These are phyloP conservation scores for Callospermophilus lateralis DNA, from an alignment of 2,113 vertebrate genomes.

Conservation along the genomic window DNA sequence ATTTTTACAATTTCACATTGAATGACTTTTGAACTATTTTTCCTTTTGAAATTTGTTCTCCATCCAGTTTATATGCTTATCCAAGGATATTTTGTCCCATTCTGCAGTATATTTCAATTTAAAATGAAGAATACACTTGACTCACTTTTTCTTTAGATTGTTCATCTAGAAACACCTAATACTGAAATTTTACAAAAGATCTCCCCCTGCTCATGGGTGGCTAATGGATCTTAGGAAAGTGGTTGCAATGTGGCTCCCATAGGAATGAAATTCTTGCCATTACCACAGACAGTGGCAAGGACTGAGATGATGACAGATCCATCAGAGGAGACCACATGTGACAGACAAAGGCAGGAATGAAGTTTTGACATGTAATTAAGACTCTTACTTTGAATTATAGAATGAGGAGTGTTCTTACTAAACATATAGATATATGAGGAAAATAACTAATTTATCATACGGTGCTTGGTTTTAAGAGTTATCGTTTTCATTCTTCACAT, in stretches of 20 bases:
- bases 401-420: conserved; percentile 45
- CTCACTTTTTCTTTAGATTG: conserved; percentile 67
- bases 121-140: conserved; percentile 41
- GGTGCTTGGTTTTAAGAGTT: not conserved
- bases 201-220: conserved; percentile 33
- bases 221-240: conserved; percentile 74
- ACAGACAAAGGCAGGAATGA: conserved; percentile 78
- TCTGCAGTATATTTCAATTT: not conserved
- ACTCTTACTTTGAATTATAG: not conserved
- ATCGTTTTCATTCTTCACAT: not conserved
- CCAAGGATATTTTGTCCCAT: not conserved
- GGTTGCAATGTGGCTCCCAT: conserved; percentile 74
- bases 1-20: conserved; percentile 2
- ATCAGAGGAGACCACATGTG: conserved; percentile 65
- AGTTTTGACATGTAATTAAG: conserved; percentile 78
- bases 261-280: conserved; percentile 76
- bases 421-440: not conserved
- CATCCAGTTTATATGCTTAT: not conserved
- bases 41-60: not conserved
- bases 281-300: conserved; percentile 79
- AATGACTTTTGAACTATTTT: conserved; percentile 36
- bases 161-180: conserved; percentile 69
- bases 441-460: not conserved
- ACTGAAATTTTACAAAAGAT: conserved; percentile 77
- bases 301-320: conserved; percentile 71